These are phyloP conservation scores for Gymnodraco acuticeps DNA, from an alignment of 2,797 vertebrate genomes.

Conservation along the genomic window DNA sequence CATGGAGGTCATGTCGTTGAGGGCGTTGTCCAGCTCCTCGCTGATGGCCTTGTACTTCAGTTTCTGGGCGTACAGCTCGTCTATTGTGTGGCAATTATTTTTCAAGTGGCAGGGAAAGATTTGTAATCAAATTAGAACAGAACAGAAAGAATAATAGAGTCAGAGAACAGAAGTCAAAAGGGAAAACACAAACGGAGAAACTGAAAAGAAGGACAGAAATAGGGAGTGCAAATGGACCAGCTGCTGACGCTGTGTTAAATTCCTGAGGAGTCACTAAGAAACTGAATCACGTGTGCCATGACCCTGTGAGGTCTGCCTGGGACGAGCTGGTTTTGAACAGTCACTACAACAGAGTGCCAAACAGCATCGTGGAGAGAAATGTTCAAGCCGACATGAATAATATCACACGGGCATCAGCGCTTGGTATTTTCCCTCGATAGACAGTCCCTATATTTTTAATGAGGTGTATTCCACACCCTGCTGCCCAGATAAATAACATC, in stretches of 20 bases:
- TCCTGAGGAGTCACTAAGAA: constrained; percentile 77
- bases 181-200: constrained; percentile 44
- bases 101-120: constrained; percentile 41
- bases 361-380: constrained; percentile 59
- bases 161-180: constrained; percentile 52
- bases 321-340: constrained; percentile 50
- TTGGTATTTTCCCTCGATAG: neutral
- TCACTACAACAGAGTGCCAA: constrained; percentile 47
- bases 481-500: constrained; percentile 33
- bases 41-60: constrained; percentile 99
- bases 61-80: constrained; percentile 99
- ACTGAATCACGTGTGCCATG: constrained; percentile 62
- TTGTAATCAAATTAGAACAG: constrained; percentile 34
- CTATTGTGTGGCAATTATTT: constrained; percentile 82
- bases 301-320: constrained; percentile 42
- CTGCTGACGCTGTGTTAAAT: constrained; percentile 74
- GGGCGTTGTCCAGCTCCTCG: constrained; percentile 99
- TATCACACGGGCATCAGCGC: constrained; percentile 2
- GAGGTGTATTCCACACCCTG: constrained; percentile 24
- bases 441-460: constrained; percentile 35
- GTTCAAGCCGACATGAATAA: constrained; percentile 42
- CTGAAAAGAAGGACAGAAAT: constrained; percentile 62
- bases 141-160: constrained; percentile 31
- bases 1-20: constrained; percentile 99
- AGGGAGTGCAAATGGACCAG: constrained; percentile 64